Conservation (phyloP, 2,113 vertebrate species). For the Nibea albiflora region DNA sequence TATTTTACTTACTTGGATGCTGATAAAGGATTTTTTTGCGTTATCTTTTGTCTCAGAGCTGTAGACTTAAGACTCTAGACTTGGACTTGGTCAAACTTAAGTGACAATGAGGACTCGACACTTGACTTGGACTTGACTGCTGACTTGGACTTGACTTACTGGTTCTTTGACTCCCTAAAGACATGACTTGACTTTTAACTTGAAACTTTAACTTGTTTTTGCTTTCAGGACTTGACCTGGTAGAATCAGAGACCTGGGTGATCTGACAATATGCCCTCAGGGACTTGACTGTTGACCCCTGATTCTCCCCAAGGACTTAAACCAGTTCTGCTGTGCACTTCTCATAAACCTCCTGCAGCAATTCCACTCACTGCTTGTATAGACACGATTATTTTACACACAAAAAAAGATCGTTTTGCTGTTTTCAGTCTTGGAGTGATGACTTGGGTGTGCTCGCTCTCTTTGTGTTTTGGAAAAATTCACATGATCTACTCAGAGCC, state of each 20-base stretch:
- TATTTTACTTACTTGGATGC: background rate
- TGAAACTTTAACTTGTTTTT: background rate
- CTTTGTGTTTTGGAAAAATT: background rate
- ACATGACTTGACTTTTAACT: slow-evolving; percentile 15
- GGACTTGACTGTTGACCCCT: background rate
- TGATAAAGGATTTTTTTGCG: background rate
- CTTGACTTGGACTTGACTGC: background rate
- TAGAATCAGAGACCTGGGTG: background rate
- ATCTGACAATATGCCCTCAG: background rate
- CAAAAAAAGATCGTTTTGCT: background rate
- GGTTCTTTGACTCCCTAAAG: background rate
- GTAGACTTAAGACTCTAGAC: slow-evolving; percentile 31
- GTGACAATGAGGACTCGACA: background rate
- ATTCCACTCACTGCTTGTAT: background rate
- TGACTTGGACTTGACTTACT: slow-evolving; percentile 23
- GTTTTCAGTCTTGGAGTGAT: background rate
- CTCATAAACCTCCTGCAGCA: background rate
- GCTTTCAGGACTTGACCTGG: background rate
- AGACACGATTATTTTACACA: background rate
- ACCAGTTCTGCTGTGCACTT: slow-evolving; percentile 30
- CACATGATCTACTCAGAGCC: background rate
- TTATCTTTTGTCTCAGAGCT: slow-evolving; percentile 12
- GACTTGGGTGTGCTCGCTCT: background rate
- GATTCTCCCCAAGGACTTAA: background rate
- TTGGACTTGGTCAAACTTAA: background rate